Conservation (phyloP, 1,140 invertebrate genomes). For the Drosophila kohkoa region DNA sequence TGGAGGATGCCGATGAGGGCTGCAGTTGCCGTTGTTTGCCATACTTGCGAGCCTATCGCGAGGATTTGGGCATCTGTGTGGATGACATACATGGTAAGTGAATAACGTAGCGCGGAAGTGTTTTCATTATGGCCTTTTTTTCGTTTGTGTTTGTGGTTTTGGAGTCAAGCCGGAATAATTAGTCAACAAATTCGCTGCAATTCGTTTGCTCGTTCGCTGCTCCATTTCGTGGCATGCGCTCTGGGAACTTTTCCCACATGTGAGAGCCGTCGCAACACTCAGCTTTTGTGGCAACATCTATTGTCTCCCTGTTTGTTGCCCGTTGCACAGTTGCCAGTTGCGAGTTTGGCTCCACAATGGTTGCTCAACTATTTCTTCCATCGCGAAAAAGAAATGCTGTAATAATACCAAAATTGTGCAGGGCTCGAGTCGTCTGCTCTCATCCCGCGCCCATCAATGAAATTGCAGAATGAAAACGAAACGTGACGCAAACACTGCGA, state of each 20-base stretch:
- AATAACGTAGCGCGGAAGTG: slow-evolving; percentile 49
- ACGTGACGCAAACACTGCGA: slow-evolving; percentile 72
- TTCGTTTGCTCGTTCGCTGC: slow-evolving; percentile 45
- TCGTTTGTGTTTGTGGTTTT: not conserved
- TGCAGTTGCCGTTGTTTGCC: slow-evolving; percentile 89
- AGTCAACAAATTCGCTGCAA: slow-evolving; percentile 39
- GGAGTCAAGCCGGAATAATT: slow-evolving; percentile 32
- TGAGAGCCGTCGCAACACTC: slow-evolving; percentile 33
- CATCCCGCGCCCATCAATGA: not conserved
- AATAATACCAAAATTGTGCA: slow-evolving; percentile 74
- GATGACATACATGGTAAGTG: slow-evolving; percentile 89
- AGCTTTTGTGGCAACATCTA: slow-evolving; percentile 24
- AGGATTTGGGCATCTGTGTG: slow-evolving; percentile 90
- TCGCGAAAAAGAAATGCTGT: slow-evolving; percentile 75
- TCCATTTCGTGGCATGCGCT: slow-evolving; percentile 58
- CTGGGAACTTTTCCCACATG: slow-evolving; percentile 61
- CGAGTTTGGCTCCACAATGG: slow-evolving; percentile 56
- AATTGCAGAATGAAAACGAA: slow-evolving; percentile 75
- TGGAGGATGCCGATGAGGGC: slow-evolving; percentile 53
- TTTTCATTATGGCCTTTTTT: not conserved
- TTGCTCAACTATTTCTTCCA: slow-evolving; percentile 67
- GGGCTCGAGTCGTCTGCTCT: slow-evolving; percentile 32
- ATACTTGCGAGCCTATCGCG: slow-evolving; percentile 88
- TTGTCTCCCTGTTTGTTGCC: slow-evolving; percentile 9
- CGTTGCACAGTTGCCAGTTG: not conserved